A percentile compares a stretch with the other conserved stretches of the same genome.
Evolutionary conservation across 1,140 invertebrate genomes (phyloP).

Genomic region (Panagrolaimus sp.): DNA sequence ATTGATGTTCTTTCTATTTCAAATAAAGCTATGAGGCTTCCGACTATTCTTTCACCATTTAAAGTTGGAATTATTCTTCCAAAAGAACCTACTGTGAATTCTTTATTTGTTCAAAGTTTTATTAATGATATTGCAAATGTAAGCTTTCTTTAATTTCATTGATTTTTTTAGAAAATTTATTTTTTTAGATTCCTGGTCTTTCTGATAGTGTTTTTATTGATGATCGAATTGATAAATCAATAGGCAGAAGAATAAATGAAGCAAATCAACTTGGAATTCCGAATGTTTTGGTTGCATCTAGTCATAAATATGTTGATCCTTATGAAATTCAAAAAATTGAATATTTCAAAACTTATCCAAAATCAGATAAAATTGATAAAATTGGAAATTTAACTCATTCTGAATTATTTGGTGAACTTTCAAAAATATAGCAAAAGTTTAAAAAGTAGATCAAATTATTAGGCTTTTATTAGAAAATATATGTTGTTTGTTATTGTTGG

Average conservation of each 20-base stretch:
- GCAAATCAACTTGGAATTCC: constrained; percentile 71
- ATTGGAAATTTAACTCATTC: background rate
- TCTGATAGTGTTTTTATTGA: constrained; percentile 71
- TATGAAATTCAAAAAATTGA: background rate
- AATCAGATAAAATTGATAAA: background rate
- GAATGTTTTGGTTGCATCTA: constrained; percentile 65
- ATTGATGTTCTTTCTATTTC: constrained; percentile 69
- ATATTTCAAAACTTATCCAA: constrained; percentile 1
- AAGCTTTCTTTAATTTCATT: no score
- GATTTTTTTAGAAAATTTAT: no score
- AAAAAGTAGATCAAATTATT: no score
- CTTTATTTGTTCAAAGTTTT: constrained; percentile 22
- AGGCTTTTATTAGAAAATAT: no score
- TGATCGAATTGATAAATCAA: constrained; percentile 70
- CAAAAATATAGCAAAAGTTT: constrained; percentile 1
- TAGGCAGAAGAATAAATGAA: constrained; percentile 71
- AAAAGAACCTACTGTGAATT: constrained; percentile 60
- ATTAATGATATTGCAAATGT: constrained; percentile 6
- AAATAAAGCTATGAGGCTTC: constrained; percentile 69
- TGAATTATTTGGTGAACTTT: background rate
- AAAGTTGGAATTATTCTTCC: constrained; percentile 74
- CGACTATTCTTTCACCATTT: constrained; percentile 70
- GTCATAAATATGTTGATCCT: constrained; percentile 7
- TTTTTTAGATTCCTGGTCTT: constrained; percentile 44
- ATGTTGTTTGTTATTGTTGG: no score